Conservation (phyloP, 2,113 vertebrate genomes). For the Alectura lathami region DNA sequence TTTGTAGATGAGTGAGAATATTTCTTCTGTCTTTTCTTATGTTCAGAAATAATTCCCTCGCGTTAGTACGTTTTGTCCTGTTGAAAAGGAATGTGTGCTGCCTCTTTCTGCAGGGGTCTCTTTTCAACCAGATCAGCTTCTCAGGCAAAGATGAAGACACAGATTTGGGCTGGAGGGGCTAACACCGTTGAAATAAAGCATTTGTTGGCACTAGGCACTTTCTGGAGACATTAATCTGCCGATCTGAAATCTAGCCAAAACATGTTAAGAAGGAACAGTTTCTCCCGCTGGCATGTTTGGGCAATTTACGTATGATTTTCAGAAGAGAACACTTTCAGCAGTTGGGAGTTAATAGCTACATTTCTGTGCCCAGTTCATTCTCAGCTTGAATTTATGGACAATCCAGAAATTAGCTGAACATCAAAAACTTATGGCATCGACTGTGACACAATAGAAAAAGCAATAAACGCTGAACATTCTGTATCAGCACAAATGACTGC, state of each 20-base stretch:
- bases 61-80: background rate
- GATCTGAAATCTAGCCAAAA: background rate
- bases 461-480: rapidly evolving
- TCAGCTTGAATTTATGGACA: background rate
- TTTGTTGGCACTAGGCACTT: background rate
- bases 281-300: background rate
- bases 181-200: background rate
- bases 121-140: background rate
- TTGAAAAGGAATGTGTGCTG: background rate
- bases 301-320: background rate
- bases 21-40: background rate
- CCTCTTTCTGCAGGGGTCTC: background rate
- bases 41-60: background rate
- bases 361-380: background rate
- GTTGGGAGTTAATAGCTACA: background rate
- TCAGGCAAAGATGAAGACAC: background rate
- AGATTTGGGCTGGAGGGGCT: background rate
- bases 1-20: background rate
- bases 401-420: background rate
- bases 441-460: background rate
- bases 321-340: background rate
- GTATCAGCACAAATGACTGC: background rate
- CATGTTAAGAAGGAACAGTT: background rate
- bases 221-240: background rate
- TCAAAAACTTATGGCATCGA: background rate